Conservation (phyloP, 2,888 invertebrate species). For the Lochmaea crataegi region DNA sequence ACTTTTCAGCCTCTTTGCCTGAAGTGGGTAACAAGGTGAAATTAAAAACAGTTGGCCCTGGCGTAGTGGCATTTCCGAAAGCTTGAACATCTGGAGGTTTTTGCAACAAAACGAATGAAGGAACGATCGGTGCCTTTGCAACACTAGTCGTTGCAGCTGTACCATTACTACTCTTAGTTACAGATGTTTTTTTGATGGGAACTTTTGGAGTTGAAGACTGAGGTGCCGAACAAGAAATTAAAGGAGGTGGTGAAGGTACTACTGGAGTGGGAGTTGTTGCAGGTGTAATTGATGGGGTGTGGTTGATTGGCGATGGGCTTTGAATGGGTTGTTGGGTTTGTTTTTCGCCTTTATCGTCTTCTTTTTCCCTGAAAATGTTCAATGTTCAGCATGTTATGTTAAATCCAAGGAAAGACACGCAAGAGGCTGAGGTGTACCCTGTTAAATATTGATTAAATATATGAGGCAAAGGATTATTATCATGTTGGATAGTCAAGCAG, state of each 20-base stretch:
- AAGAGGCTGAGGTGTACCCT: too few relatives aligned
- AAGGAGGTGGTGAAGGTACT: slow-evolving; percentile 23
- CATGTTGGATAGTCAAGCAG: too few relatives aligned
- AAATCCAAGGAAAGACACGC: too few relatives aligned
- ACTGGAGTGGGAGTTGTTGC: slow-evolving; percentile 28
- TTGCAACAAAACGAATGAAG: slow-evolving; percentile 37
- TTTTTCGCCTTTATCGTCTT: slow-evolving; percentile 41
- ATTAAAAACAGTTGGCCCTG: slow-evolving; percentile 19
- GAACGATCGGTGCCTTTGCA: slow-evolving; percentile 11
- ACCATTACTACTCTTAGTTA: background rate
- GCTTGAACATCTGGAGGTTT: slow-evolving; percentile 37
- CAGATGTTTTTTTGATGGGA: slow-evolving; percentile 5
- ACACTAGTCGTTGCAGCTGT: background rate
- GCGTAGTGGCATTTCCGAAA: slow-evolving; percentile 15
- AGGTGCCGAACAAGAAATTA: slow-evolving; percentile 7
- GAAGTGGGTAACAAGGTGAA: slow-evolving; percentile 29
- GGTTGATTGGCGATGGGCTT: background rate
- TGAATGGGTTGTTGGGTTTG: slow-evolving; percentile 10
- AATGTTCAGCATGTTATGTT: background rate
- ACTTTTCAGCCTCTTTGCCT: slow-evolving; percentile 32
- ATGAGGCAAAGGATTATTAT: too few relatives aligned
- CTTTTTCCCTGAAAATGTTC: slow-evolving; percentile 64
- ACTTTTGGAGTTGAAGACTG: slow-evolving; percentile 16
- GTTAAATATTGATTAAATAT: too few relatives aligned
- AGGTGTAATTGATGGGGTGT: slow-evolving; percentile 20